phyloP scores from a whole-genome alignment of 1,140 invertebrate genomes.

The Popillia japonica region DNA sequence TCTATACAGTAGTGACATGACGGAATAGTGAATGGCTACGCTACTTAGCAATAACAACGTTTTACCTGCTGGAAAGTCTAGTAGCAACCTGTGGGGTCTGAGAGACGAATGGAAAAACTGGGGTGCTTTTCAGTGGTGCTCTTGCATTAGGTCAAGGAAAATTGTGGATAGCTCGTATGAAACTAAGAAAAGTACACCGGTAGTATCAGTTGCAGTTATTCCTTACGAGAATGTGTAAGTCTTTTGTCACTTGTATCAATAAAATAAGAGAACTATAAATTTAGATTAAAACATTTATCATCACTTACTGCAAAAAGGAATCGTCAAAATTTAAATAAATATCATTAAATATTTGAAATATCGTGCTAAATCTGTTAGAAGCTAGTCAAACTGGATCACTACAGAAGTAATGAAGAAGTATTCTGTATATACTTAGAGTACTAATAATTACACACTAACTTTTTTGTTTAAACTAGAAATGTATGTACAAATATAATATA shows the following conservation, averaged over 20 bases:
- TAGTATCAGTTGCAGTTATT: slow-evolving; percentile 37
- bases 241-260: not conserved
- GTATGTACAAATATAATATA: too few relatives aligned
- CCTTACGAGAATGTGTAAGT: slow-evolving; percentile 43
- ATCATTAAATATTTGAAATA: too few relatives aligned
- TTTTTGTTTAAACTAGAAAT: too few relatives aligned
- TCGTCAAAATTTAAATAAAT: too few relatives aligned
- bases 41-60: slow-evolving; percentile 2
- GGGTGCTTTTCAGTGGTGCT: slow-evolving; percentile 32
- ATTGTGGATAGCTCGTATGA: slow-evolving; percentile 8
- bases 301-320: too few relatives aligned
- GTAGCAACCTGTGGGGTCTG: slow-evolving; percentile 33
- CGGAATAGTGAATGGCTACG: slow-evolving; percentile 9
- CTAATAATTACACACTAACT: too few relatives aligned
- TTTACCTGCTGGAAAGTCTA: not conserved
- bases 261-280: too few relatives aligned
- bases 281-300: too few relatives aligned
- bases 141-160: slow-evolving; percentile 28
- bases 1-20: not conserved
- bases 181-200: slow-evolving; percentile 27
- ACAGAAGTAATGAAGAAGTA: too few relatives aligned
- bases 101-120: slow-evolving; percentile 34
- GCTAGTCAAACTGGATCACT: too few relatives aligned
- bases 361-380: too few relatives aligned
- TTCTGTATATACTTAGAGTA: too few relatives aligned